A percentile compares a stretch with the other conserved stretches of the same genome.
Evolutionary conservation across 2,888 invertebrate genomes (phyloP).

Genomic region (Cyrtodaria siliqua): DNA sequence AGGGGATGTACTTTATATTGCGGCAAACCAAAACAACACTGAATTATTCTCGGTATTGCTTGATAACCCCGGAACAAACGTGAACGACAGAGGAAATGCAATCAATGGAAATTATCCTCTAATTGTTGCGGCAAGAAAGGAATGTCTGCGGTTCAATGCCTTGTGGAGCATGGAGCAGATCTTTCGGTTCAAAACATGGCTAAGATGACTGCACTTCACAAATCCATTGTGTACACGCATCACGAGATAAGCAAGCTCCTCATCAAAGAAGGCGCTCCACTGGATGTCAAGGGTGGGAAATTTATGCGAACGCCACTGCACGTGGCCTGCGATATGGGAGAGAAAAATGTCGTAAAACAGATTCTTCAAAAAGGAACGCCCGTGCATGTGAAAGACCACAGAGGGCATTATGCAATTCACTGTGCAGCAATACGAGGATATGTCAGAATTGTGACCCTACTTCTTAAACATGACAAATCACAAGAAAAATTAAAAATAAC

Average conservation of each 20-base stretch:
- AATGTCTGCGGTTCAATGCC: no score
- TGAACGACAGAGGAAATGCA: no score
- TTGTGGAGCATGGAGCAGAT: no score
- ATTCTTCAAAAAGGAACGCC: slow-evolving; percentile 24
- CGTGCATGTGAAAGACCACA: no score
- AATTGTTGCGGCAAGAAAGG: no score
- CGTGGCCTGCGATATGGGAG: slow-evolving; percentile 35
- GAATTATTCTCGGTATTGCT: slow-evolving; percentile 14
- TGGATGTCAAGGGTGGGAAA: slow-evolving; percentile 23
- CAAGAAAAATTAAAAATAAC: slow-evolving; percentile 25
- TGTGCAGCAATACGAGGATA: no score
- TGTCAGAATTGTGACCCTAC: slow-evolving; percentile 16
- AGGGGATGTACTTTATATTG: slow-evolving; percentile 39
- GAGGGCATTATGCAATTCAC: no score
- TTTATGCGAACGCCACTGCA: slow-evolving; percentile 50
- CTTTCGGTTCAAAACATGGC: no score
- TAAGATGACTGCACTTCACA: no score
- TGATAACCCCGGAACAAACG: background rate
- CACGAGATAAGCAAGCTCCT: no score
- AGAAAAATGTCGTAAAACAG: slow-evolving; percentile 2
- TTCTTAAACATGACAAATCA: slow-evolving; percentile 13
- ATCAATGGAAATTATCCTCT: no score
- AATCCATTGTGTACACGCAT: no score
- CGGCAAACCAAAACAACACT: slow-evolving; percentile 8
- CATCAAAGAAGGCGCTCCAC: slow-evolving; percentile 28